A percentile compares a stretch with the other conserved stretches of the same genome.
Conservation (phyloP, 2,888 invertebrate genomes). For the Nephrocerus scutellatus region DNA sequence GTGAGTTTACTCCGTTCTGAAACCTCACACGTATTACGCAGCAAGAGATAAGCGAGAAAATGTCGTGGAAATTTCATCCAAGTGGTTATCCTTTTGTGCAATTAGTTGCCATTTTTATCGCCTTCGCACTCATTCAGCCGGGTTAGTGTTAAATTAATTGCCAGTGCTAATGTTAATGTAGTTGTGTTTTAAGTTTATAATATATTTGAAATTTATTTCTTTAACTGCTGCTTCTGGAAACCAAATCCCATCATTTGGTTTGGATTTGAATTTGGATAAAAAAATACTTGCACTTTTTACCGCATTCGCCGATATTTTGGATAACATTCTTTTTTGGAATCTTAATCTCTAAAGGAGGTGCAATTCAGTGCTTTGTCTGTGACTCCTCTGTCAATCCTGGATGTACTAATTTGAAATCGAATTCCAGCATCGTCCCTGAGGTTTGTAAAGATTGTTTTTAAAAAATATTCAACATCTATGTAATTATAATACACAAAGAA, state of each 20-base stretch:
- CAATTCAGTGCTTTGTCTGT: constrained; percentile 53
- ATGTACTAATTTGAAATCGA: constrained; percentile 47
- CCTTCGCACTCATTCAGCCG: constrained; percentile 17
- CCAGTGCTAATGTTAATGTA: constrained; percentile 4
- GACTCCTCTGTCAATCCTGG: constrained; percentile 51
- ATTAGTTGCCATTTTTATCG: constrained; percentile 7
- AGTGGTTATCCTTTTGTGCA: constrained; percentile 11
- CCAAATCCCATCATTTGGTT: too few relatives aligned
- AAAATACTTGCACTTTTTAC: too few relatives aligned
- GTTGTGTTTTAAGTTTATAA: background rate
- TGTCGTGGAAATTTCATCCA: constrained; percentile 20
- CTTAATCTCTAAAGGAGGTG: constrained; percentile 44
- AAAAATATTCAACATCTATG: too few relatives aligned
- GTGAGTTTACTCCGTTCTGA: too few relatives aligned
- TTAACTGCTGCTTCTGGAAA: too few relatives aligned
- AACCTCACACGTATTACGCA: too few relatives aligned
- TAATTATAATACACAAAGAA: too few relatives aligned
- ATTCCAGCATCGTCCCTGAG: constrained; percentile 40
- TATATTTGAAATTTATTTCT: too few relatives aligned
- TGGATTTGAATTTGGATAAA: too few relatives aligned
- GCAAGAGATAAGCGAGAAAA: too few relatives aligned
- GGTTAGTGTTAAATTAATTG: constrained; percentile 17
- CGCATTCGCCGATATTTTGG: too few relatives aligned
- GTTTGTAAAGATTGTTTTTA: constrained; percentile 28
- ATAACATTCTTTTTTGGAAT: too few relatives aligned